Evolutionary conservation across 1,140 invertebrate species (phyloP), one percentile per base, ranked within the genome.

Genomic region (Polypedilum vanderplanki): DNA sequence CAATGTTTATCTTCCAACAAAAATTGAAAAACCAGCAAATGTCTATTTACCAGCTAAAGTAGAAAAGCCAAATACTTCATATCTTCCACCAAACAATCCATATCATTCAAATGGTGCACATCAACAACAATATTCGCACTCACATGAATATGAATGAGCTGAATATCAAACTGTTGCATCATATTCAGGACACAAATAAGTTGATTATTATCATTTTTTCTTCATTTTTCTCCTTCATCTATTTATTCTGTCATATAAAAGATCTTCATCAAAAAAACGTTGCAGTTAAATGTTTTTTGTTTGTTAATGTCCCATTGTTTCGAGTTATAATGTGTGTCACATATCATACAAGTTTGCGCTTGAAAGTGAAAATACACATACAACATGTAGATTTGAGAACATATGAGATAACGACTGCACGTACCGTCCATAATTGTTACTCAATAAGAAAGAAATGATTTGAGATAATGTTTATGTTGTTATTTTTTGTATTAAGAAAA

Each of bases 281-380:
- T 33, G 24, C 24, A 33, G 24, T 33, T 33, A 33, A 33, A 33
- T 33, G 24, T 33, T 57, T 57, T 57, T 4, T 57, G 12, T 57
- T 57, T 57, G 46, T 57, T 57, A 57, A 57, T 57, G 46, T n/a
- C 46, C n/a, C n/a, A 57, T 57, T 57, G 46, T 57, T 57, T 33
- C 24, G n/a, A 57, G n/a, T n/a, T n/a, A 57, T n/a, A 57, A 57
- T 57, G 12, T 57, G 46, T 57, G 46, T 57, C 46, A 57, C 46
- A 15, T 12, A 57, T 57, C 46, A 57, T 12, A 15, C 46, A 12
- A 57, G 0, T 12, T 12, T n/a, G n/a, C n/a, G 46, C 12, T n/a
- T 57, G 46, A 57, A 57, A 57, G 46, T 57, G 46, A 57, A 57
- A 57, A 57, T 33, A 33, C 5, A 33, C 5, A 33, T 33, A 33